phyloP scores from a whole-genome alignment of 2,113 vertebrate genomes.

The Mola mola region DNA sequence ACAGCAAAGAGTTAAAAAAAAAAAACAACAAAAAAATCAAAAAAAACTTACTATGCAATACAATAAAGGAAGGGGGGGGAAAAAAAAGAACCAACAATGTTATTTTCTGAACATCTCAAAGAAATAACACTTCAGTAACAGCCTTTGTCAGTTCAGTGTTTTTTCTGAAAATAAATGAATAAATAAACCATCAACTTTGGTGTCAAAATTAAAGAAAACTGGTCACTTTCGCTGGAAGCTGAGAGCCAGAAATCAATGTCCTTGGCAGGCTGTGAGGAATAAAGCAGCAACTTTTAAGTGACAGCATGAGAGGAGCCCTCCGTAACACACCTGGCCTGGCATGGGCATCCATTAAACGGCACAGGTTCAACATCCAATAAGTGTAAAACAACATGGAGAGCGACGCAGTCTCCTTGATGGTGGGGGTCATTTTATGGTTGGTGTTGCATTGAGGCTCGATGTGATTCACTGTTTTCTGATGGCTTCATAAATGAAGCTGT shows the following conservation, averaged over 20 bases:
- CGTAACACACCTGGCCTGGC: too few relatives aligned
- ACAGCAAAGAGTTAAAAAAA: too few relatives aligned
- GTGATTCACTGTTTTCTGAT: too few relatives aligned
- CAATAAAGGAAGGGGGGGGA: background rate
- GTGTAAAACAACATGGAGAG: constrained; percentile 40
- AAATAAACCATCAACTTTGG: constrained; percentile 37
- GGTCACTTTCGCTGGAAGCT: constrained; percentile 44
- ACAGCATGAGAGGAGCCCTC: constrained; percentile 38
- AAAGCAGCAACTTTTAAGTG: constrained; percentile 54
- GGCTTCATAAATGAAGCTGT: too few relatives aligned
- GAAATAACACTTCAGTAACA: constrained; percentile 27
- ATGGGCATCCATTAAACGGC: constrained; percentile 13
- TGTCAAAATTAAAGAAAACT: constrained; percentile 58
- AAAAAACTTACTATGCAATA: too few relatives aligned
- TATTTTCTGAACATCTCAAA: constrained; percentile 34
- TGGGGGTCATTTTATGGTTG: constrained; percentile 6
- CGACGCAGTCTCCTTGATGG: constrained; percentile 35
- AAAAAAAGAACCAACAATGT: too few relatives aligned
- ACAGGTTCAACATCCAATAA: background rate
- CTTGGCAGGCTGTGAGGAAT: constrained; percentile 49
- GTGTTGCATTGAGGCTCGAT: too few relatives aligned
- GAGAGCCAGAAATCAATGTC: constrained; percentile 62
- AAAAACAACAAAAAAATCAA: constrained; percentile 5
- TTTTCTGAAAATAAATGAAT: constrained; percentile 27
- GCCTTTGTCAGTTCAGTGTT: constrained; percentile 29